These are phyloP conservation scores for Agriopis aurantiaria DNA, from an alignment of 2,888 invertebrate species.

Conservation along the genomic window DNA sequence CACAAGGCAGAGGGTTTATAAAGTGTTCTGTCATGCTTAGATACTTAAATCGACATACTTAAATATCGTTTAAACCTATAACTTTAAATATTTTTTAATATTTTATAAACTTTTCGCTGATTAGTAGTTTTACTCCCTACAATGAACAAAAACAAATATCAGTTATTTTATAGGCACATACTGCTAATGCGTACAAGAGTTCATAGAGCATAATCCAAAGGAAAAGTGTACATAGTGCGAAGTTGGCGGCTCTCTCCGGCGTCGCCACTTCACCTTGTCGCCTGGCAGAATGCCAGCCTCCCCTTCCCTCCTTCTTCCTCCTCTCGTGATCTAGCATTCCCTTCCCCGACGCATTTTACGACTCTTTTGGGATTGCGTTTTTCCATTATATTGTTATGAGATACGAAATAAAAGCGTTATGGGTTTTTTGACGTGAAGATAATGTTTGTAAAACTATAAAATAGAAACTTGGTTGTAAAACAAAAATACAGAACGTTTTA, in stretches of 20 bases:
- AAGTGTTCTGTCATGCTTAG: too few species aligned
- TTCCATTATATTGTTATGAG: constrained; percentile 22
- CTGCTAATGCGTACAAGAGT: background rate
- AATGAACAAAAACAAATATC: too few species aligned
- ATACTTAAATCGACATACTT: too few species aligned
- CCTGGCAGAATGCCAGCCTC: constrained; percentile 73
- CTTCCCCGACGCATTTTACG: constrained; percentile 29
- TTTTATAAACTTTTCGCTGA: too few species aligned
- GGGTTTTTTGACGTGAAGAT: constrained; percentile 12
- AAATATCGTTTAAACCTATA: too few species aligned
- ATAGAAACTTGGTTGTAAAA: background rate
- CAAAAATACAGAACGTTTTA: background rate
- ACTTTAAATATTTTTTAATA: too few species aligned
- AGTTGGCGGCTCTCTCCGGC: constrained; percentile 75
- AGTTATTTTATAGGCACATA: background rate
- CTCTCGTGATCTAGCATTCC: constrained; percentile 35
- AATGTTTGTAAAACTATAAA: background rate
- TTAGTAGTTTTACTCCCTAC: too few species aligned
- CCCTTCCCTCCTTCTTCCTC: constrained; percentile 11
- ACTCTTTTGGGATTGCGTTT: constrained; percentile 32
- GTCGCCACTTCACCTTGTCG: constrained; percentile 81
- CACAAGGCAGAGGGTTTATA: too few species aligned
- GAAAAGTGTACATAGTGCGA: constrained; percentile 44
- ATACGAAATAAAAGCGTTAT: constrained; percentile 20
- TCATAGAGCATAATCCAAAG: constrained; percentile 5